These are phyloP conservation scores for Globodera rostochiensis DNA, from an alignment of 1,140 invertebrate species.

Conservation along the genomic window DNA sequence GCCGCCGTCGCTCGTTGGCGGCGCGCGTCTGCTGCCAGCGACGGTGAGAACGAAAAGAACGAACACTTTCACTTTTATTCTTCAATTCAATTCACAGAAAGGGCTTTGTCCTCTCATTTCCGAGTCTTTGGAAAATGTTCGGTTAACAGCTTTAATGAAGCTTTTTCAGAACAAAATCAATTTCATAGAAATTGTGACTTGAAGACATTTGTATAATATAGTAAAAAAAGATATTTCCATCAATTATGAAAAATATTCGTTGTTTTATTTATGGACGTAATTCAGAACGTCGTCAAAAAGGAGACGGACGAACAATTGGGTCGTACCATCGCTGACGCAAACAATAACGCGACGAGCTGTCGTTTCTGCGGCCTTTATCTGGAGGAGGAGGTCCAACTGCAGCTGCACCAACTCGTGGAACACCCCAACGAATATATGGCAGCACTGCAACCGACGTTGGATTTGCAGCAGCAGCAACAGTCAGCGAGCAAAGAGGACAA, in stretches of 20 bases:
- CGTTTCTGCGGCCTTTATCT: slow-evolving; percentile 15
- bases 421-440: slow-evolving; percentile 16
- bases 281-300: not conserved
- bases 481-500: slow-evolving; percentile 16
- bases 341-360: slow-evolving; percentile 16
- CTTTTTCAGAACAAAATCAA: not conserved
- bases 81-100: not conserved
- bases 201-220: too few relatives aligned
- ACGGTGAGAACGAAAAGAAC: not conserved
- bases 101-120: not conserved
- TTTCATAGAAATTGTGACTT: too few relatives aligned
- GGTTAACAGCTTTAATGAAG: not conserved
- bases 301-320: slow-evolving; percentile 2
- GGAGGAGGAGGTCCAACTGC: slow-evolving; percentile 18
- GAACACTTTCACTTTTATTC: not conserved
- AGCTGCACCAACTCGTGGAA: slow-evolving; percentile 22
- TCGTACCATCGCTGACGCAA: not conserved
- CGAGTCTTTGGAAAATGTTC: not conserved
- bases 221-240: too few relatives aligned
- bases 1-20: not conserved
- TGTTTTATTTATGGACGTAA: not conserved
- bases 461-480: not conserved
- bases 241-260: too few relatives aligned
- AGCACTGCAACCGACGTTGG: slow-evolving; percentile 4
- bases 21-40: not conserved